phyloP scores from a whole-genome alignment of 92 coral and sea anemone genomes.

The Epizoanthus fatuus region DNA sequence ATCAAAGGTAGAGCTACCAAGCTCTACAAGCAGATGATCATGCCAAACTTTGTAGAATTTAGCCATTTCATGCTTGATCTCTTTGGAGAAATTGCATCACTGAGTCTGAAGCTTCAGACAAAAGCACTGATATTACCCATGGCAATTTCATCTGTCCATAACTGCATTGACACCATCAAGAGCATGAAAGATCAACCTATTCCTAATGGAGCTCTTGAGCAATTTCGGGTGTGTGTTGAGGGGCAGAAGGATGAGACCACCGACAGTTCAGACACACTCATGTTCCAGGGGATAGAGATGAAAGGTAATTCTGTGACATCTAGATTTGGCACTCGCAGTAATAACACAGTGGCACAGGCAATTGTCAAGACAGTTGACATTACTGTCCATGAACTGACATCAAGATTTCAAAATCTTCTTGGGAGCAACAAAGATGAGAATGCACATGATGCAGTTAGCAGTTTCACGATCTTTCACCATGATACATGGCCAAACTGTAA shows the following conservation, averaged over 20 bases:
- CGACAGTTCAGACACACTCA: not conserved
- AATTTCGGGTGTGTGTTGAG: constrained; percentile 18
- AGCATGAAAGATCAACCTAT: not conserved
- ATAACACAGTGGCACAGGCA: not conserved
- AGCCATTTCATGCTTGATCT: constrained; percentile 9
- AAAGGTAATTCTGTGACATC: constrained; percentile 7
- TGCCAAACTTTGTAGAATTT: not conserved
- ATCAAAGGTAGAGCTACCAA: constrained; percentile 30
- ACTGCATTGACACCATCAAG: not conserved
- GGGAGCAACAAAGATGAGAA: constrained; percentile 10
- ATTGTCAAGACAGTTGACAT: not conserved
- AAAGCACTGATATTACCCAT: constrained; percentile 12
- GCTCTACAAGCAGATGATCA: not conserved
- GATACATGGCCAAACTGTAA: constrained; percentile 19
- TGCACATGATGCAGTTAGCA: constrained; percentile 6
- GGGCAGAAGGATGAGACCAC: not conserved
- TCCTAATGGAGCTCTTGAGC: not conserved
- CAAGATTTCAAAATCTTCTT: constrained; percentile 26
- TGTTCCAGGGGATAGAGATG: constrained; percentile 21
- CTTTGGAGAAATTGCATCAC: constrained; percentile 20
- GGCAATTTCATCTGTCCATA: not conserved
- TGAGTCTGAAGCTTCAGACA: constrained; percentile 22
- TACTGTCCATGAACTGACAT: constrained; percentile 30
- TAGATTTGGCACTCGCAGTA: not conserved
- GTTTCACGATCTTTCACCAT: constrained; percentile 10